A percentile compares a stretch with the other conserved stretches of the same genome.
phyloP scores from a whole-genome alignment of 2,888 invertebrate genomes.

The Stenotaenia linearis region DNA sequence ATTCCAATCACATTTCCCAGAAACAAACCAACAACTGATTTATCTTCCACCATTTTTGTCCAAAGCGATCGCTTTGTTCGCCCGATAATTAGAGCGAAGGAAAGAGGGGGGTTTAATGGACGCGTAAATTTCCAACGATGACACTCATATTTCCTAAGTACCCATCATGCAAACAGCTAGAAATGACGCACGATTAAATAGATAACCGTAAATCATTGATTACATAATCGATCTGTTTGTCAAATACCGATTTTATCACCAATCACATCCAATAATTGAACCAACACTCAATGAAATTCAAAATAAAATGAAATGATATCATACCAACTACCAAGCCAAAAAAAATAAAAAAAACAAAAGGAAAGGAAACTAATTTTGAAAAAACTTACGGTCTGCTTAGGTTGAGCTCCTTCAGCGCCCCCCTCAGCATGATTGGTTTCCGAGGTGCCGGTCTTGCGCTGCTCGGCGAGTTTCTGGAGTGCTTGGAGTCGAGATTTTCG shows the following conservation, averaged over 20 bases:
- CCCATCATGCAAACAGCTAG: neutral
- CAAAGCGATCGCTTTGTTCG: neutral
- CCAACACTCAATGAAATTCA: too few relatives aligned
- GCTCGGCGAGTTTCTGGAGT: slow-evolving; percentile 85
- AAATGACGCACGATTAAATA: neutral
- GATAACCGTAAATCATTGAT: neutral
- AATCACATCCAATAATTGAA: too few relatives aligned
- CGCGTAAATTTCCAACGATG: slow-evolving; percentile 1
- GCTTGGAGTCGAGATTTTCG: slow-evolving; percentile 86
- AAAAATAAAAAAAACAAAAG: neutral
- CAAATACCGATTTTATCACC: too few relatives aligned
- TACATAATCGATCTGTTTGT: neutral
- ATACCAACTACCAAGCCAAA: neutral
- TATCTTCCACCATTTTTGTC: slow-evolving; percentile 3
- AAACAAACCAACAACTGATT: slow-evolving; percentile 3
- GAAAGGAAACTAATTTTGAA: neutral
- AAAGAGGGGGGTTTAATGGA: neutral
- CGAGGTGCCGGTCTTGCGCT: slow-evolving; percentile 63
- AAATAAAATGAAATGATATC: neutral
- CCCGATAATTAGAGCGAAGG: slow-evolving; percentile 1
- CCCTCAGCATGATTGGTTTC: slow-evolving; percentile 36
- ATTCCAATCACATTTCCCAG: too few relatives aligned
- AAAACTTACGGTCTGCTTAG: slow-evolving; percentile 33
- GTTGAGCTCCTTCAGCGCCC: slow-evolving; percentile 33
- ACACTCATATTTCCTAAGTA: slow-evolving; percentile 1